phyloP scores from a whole-genome alignment of 2,888 invertebrate species.

The Apocheima hispidaria region DNA sequence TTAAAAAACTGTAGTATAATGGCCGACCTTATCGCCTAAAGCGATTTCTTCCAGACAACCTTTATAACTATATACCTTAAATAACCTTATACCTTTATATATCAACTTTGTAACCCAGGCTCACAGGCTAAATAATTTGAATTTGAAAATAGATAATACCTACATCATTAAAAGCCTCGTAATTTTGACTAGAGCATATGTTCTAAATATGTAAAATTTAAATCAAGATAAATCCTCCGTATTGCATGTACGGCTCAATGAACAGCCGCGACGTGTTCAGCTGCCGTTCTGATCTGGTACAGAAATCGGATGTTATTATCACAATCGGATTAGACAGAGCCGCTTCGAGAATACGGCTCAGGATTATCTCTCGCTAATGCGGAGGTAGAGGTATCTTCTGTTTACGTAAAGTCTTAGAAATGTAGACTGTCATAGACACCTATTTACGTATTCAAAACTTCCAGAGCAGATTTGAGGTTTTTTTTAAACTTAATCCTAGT shows the following conservation, averaged over 20 bases:
- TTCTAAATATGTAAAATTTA: constrained; percentile 9
- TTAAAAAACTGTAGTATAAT: too few species aligned
- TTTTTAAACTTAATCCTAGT: too few species aligned
- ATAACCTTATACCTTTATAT: too few species aligned
- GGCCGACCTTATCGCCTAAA: too few species aligned
- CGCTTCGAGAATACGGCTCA: constrained; percentile 21
- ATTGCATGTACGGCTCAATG: constrained; percentile 12
- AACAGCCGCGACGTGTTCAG: constrained; percentile 16
- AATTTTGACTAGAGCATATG: not conserved
- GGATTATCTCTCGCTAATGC: constrained; percentile 26
- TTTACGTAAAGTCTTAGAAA: constrained; percentile 21
- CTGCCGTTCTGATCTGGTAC: constrained; percentile 17
- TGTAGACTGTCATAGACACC: not conserved
- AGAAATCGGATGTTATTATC: constrained; percentile 28
- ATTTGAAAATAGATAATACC: too few species aligned
- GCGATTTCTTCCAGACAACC: too few species aligned
- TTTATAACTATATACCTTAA: too few species aligned
- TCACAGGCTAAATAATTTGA: too few species aligned
- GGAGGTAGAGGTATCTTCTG: constrained; percentile 17
- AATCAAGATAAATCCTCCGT: constrained; percentile 10
- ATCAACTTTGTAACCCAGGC: too few species aligned
- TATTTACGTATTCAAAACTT: not conserved
- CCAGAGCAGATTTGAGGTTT: not conserved
- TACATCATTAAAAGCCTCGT: not conserved
- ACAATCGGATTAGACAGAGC: constrained; percentile 34